Conservation (phyloP, 2,888 invertebrate genomes). For the Cordilura impudica region DNA sequence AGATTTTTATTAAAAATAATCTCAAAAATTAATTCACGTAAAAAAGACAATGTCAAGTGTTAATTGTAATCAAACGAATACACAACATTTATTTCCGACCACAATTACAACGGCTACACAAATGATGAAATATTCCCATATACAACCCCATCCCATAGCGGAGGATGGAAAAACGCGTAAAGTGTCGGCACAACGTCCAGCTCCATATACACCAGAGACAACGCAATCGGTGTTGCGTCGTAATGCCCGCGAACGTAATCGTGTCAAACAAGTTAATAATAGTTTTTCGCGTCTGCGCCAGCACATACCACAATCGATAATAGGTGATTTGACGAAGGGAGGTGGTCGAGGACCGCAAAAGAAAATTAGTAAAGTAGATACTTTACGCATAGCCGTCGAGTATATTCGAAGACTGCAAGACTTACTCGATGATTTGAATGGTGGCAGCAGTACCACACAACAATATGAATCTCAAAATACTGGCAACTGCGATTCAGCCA, state of each 20-base stretch:
- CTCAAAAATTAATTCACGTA: constrained; percentile 25
- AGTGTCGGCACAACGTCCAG: constrained; percentile 78
- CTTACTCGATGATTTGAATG: constrained; percentile 79
- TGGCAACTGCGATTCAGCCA: constrained; percentile 79
- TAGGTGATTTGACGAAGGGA: constrained; percentile 83
- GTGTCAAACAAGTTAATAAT: constrained; percentile 96
- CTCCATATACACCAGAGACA: constrained; percentile 79
- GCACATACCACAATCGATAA: constrained; percentile 90
- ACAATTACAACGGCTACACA: constrained; percentile 65
- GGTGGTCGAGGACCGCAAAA: constrained; percentile 87
- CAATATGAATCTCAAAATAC: constrained; percentile 22
- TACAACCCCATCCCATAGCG: constrained; percentile 84
- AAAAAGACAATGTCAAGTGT: constrained; percentile 63
- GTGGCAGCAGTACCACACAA: constrained; percentile 55
- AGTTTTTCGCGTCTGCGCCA: constrained; percentile 94
- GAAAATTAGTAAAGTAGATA: constrained; percentile 93
- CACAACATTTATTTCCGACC: constrained; percentile 65
- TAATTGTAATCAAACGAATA: constrained; percentile 63
- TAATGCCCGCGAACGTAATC: constrained; percentile 95
- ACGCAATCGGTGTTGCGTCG: constrained; percentile 92
- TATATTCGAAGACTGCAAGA: constrained; percentile 91
- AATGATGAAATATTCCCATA: constrained; percentile 73
- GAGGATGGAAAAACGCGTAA: constrained; percentile 85
- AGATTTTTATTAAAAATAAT: constrained; percentile 42
- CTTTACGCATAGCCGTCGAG: constrained; percentile 91